Evolutionary conservation across 2,113 vertebrate species (phyloP).

Genomic region (Saimiri boliviensis): DNA sequence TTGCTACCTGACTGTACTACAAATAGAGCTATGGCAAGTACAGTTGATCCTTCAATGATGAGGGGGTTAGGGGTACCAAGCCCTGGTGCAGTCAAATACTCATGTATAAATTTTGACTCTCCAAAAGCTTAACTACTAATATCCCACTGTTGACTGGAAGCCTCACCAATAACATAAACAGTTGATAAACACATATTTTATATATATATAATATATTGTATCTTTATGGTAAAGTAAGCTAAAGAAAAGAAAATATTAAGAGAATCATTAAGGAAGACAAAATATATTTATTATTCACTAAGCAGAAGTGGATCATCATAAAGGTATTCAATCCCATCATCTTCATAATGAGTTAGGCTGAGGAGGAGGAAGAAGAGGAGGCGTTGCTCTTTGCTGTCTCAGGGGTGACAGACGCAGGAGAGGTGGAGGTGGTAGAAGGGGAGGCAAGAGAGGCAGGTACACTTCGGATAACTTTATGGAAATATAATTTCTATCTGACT

Average conservation of each 20-base stretch:
- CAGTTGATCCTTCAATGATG: not conserved
- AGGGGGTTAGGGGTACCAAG: not conserved
- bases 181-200: not conserved
- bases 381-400: not conserved
- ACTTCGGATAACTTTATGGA: not conserved
- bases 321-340: not conserved
- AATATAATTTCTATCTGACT: not conserved
- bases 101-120: not conserved
- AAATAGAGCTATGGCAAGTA: not conserved
- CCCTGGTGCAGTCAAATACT: not conserved
- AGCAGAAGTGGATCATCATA: not conserved
- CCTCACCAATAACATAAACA: not conserved
- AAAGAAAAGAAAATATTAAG: not conserved
- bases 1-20: not conserved
- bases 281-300: not conserved
- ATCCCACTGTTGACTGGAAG: not conserved
- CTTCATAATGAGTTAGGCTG: not conserved
- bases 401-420: not conserved
- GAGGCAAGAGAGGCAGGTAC: not conserved
- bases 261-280: not conserved
- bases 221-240: not conserved
- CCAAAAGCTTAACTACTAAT: not conserved
- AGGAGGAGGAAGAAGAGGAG: not conserved
- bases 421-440: not conserved
- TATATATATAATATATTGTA: not conserved